These are phyloP conservation scores for Semicossyphus pulcher DNA, from an alignment of 2,113 vertebrate species.

Conservation along the genomic window DNA sequence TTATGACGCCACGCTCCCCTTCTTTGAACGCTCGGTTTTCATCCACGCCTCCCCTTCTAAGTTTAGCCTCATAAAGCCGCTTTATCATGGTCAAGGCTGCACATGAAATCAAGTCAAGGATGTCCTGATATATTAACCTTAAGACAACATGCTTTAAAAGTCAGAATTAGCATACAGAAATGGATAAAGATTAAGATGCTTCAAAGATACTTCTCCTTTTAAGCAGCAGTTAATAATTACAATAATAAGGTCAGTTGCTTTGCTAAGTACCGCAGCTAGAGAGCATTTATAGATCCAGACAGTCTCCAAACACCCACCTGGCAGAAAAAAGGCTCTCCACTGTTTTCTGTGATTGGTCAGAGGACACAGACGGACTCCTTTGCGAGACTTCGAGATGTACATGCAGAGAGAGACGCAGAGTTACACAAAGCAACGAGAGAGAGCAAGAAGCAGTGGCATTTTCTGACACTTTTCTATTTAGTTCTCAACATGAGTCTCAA, in stretches of 20 bases:
- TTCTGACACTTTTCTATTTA: constrained; percentile 26
- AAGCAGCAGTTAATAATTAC: neutral
- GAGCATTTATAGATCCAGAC: neutral
- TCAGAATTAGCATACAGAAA: neutral
- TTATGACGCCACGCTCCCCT: neutral
- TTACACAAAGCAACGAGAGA: constrained; percentile 33
- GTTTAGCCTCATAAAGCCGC: neutral
- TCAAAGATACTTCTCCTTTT: neutral
- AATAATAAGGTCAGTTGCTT: neutral
- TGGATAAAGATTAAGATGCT: neutral
- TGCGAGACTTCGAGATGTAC: constrained; percentile 80
- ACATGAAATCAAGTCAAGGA: neutral
- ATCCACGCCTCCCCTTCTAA: no score
- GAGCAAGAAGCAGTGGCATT: constrained; percentile 5
- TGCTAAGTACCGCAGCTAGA: neutral
- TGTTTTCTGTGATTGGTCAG: constrained; percentile 87
- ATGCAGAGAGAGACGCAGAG: constrained; percentile 20
- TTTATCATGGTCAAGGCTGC: neutral
- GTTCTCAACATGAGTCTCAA: constrained; percentile 14
- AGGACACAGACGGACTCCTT: constrained; percentile 85
- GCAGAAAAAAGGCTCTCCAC: constrained; percentile 90
- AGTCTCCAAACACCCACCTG: constrained; percentile 81
- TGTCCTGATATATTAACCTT: neutral
- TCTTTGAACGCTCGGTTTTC: neutral
- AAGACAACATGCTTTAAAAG: neutral